Conservation (phyloP, 1,140 invertebrate genomes). For the Meteorus sp. region DNA sequence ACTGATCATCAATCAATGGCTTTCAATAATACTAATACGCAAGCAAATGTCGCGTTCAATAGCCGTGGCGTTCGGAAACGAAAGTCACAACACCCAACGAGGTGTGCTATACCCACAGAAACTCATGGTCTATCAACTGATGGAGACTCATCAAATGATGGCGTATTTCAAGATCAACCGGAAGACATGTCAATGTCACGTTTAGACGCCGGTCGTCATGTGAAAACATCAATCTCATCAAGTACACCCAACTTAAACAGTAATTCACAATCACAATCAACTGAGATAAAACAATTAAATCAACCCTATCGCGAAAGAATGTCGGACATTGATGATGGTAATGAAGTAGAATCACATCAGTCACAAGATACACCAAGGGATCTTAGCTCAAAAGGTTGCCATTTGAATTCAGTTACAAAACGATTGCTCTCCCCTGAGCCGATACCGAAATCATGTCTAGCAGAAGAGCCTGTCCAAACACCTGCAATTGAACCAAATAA, state of each 20-base stretch:
- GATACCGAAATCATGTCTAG: constrained; percentile 29
- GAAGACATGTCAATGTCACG: constrained; percentile 64
- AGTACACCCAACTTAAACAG: constrained; percentile 31
- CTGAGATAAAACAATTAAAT: constrained; percentile 24
- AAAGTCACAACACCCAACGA: constrained; percentile 89
- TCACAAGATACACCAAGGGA: constrained; percentile 51
- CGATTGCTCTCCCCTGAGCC: constrained; percentile 41
- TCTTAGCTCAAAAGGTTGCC: constrained; percentile 51
- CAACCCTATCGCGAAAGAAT: neutral
- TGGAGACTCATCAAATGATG: constrained; percentile 69
- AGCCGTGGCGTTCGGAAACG: constrained; percentile 69
- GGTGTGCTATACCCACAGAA: constrained; percentile 69
- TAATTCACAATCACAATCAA: constrained; percentile 34
- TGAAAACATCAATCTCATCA: constrained; percentile 39
- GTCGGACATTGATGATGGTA: constrained; percentile 24
- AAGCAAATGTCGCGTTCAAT: constrained; percentile 42
- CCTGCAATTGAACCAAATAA: constrained; percentile 21
- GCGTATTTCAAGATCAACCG: constrained; percentile 62
- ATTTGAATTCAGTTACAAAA: constrained; percentile 42
- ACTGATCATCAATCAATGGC: constrained; percentile 43
- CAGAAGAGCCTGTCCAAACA: neutral
- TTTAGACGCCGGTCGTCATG: constrained; percentile 46
- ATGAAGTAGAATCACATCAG: too few species aligned
- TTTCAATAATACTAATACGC: constrained; percentile 39
- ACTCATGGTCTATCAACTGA: constrained; percentile 66